phyloP scores from a whole-genome alignment of 1,140 invertebrate genomes.

The Theocolax elegans region DNA sequence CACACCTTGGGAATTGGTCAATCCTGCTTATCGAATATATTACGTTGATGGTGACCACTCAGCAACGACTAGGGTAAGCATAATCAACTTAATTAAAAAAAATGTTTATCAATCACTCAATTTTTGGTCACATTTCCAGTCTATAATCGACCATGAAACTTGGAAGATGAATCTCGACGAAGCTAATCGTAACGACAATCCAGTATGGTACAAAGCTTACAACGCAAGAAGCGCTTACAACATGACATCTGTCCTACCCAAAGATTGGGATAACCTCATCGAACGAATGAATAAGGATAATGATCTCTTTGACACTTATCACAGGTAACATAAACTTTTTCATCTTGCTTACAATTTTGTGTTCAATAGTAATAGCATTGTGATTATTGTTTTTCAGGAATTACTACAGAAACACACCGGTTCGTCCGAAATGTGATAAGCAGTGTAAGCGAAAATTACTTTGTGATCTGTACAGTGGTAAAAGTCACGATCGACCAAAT shows the following conservation, averaged over 20 bases:
- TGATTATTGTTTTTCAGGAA: slow-evolving; percentile 77
- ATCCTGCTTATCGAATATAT: slow-evolving; percentile 96
- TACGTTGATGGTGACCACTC: slow-evolving; percentile 34
- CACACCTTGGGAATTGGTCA: slow-evolving; percentile 90
- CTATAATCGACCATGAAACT: slow-evolving; percentile 29
- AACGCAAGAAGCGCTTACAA: slow-evolving; percentile 22
- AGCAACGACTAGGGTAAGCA: slow-evolving; percentile 20
- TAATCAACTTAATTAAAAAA: background rate
- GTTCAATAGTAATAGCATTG: too few species aligned
- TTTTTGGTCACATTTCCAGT: slow-evolving; percentile 2
- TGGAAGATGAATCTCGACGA: slow-evolving; percentile 40
- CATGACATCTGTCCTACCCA: slow-evolving; percentile 24
- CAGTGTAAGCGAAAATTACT: slow-evolving; percentile 85
- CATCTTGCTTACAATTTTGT: too few species aligned
- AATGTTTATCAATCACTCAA: background rate
- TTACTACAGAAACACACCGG: slow-evolving; percentile 89
- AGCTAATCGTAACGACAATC: slow-evolving; percentile 26
- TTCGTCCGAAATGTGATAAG: slow-evolving; percentile 79
- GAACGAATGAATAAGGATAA: slow-evolving; percentile 1
- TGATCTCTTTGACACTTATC: slow-evolving; percentile 25
- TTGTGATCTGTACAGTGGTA: slow-evolving; percentile 85
- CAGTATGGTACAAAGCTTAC: slow-evolving; percentile 34
- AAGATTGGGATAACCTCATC: slow-evolving; percentile 35
- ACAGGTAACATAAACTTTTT: slow-evolving; percentile 17
- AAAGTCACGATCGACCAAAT: slow-evolving; percentile 82